Conservation (phyloP, 2,888 invertebrate genomes). For the Andrena haemorrhoa region DNA sequence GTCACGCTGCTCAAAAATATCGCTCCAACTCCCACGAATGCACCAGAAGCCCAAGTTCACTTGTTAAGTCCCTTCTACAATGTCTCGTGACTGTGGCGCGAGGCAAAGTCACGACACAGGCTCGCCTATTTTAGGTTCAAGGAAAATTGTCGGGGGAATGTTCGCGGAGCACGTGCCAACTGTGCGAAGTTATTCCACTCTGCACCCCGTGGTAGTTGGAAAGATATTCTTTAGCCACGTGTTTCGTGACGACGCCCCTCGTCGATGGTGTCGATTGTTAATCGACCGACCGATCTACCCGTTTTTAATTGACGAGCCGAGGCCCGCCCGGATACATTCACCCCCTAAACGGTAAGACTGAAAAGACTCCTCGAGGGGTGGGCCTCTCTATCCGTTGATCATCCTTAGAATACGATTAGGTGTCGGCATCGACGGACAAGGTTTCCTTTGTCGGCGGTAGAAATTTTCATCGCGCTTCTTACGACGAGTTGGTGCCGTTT, state of each 20-base stretch:
- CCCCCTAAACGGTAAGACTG: conserved; percentile 75
- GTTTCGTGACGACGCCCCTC: conserved; percentile 4
- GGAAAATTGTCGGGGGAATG: no score
- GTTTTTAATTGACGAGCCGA: conserved; percentile 41
- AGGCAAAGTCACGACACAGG: no score
- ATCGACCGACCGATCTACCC: conserved; percentile 44
- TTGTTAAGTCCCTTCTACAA: no score
- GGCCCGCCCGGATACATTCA: conserved; percentile 59
- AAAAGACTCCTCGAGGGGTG: conserved; percentile 68
- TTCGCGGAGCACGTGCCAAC: no score
- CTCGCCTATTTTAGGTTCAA: no score
- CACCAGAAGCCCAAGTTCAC: no score
- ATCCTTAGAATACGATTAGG: conserved; percentile 54
- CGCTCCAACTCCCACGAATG: no score
- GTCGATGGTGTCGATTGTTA: conserved; percentile 4
- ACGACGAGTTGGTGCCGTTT: conserved; percentile 2
- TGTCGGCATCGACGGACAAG: conserved; percentile 39
- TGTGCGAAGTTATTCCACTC: no score
- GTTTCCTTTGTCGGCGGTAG: conserved; percentile 71
- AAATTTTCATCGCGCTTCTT: conserved; percentile 65
- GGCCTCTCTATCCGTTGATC: conserved; percentile 58
- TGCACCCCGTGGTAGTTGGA: no score
- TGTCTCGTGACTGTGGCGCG: no score
- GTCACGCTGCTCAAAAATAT: background rate
- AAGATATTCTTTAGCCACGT: background rate